Evolutionary conservation across 1,140 invertebrate species (phyloP), one percentile per base, ranked within the genome.

Genomic region (Mylabris phalerata): DNA sequence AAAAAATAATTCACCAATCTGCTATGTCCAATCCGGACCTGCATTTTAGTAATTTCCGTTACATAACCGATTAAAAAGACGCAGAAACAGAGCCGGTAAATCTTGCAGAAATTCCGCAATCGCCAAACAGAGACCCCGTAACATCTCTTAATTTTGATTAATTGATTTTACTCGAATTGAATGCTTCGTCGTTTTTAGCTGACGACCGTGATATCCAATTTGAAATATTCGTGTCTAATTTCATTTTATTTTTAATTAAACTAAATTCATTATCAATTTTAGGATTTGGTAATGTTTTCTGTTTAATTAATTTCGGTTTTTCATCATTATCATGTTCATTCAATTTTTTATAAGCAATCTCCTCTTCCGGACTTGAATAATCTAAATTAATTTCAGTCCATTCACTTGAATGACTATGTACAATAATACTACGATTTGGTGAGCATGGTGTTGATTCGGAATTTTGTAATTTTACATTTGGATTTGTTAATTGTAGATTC

Each of bases 331-430:
- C 61, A 10, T 44, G 57, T 6, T 40, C 47, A 19, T 26, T n/a
- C 32, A 66, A 59, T 50, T 59, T 63, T 59, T 60, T 63, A 39
- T 63, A 62, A 24, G 65, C 62, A 7, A 67, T 41, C 40, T 71
- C 69, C 3, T 80, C 79, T 56, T 81, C 78, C 1, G 78, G 78
- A 62, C 78, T 80, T 42, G 78, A 80, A 59, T 77, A 77, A 55
- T 80, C 79, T 56, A 75, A 60, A 67, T 74, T 74, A 46, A 75
- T 80, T 70, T 81, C 79, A 1, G 78, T 80, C 78, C 79, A 81
- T 44, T 79, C 80, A 61, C 77, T 78, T 1, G 72, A 72, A 24
- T 68, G 65, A 52, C 67, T 69, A 46, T 63, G 56, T 10, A 55
- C 48, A 4, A 42, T 11, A 38, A 59, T 46, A 32, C 51, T 42